These are phyloP conservation scores for Megaceryle alcyon DNA, from an alignment of 2,797 vertebrate genomes.

Conservation along the genomic window DNA sequence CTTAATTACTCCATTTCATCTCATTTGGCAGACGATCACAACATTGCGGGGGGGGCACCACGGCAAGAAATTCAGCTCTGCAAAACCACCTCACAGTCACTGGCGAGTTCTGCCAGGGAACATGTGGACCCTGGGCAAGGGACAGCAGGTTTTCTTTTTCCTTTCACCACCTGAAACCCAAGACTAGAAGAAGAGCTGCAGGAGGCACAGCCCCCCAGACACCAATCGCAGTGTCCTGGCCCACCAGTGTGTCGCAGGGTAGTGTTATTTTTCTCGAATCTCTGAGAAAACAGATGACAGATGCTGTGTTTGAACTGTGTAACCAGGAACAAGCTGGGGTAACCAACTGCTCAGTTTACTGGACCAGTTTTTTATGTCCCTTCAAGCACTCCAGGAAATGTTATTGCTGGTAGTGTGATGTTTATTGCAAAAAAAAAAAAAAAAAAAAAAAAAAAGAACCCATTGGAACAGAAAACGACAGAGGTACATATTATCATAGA, in stretches of 20 bases:
- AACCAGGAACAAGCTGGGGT: neutral
- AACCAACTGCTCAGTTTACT: constrained; percentile 26
- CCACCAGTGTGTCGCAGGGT: neutral
- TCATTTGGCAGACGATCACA: constrained; percentile 22
- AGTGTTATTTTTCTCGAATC: neutral
- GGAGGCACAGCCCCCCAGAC: neutral
- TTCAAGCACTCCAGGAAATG: constrained; percentile 61
- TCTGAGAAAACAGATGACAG: constrained; percentile 34
- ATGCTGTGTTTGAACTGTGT: constrained; percentile 36
- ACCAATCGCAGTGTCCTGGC: neutral
- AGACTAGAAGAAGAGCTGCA: neutral
- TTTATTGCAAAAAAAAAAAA: constrained; percentile 21
- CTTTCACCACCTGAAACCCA: neutral
- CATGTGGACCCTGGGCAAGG: neutral
- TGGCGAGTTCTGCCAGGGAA: neutral
- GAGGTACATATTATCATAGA: constrained; percentile 55
- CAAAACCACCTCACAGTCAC: neutral
- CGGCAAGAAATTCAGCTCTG: neutral
- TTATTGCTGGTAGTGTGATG: constrained; percentile 53
- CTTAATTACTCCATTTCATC: constrained; percentile 42
- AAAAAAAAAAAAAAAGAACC: neutral
- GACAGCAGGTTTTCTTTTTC: neutral
- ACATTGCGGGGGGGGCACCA: neutral
- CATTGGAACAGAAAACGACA: constrained; percentile 3
- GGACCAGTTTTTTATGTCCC: constrained; percentile 17